Evolutionary conservation across 1,140 invertebrate genomes (phyloP).

Genomic region (Parapsyche elsis): DNA sequence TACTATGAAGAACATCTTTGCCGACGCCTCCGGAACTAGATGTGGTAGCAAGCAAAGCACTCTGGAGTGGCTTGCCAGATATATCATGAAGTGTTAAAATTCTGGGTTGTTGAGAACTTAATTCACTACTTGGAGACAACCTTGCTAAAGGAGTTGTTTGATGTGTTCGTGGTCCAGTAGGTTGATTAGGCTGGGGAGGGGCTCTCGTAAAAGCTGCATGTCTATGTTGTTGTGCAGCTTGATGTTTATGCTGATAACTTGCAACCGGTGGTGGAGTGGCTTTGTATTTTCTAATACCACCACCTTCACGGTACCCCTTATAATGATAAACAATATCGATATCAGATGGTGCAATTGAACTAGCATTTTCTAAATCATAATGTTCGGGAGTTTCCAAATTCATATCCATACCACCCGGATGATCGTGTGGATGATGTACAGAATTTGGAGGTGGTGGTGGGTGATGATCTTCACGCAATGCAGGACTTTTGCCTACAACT

Average conservation of each 20-base stretch:
- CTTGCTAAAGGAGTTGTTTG: conserved; percentile 91
- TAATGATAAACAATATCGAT: conserved; percentile 98
- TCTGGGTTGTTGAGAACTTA: conserved; percentile 89
- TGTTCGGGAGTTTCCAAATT: conserved; percentile 92
- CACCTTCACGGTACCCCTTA: conserved; percentile 87
- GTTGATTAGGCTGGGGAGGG: conserved; percentile 74
- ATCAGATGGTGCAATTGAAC: conserved; percentile 96
- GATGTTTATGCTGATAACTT: conserved; percentile 83
- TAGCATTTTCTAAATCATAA: conserved; percentile 97
- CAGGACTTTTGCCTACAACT: conserved; percentile 83
- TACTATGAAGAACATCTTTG: conserved; percentile 85
- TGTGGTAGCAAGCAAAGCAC: conserved; percentile 86
- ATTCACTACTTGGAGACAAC: conserved; percentile 90
- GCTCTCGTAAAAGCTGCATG: conserved; percentile 75
- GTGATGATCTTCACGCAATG: conserved; percentile 80
- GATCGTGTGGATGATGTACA: conserved; percentile 75
- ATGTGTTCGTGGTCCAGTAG: conserved; percentile 74
- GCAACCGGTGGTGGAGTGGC: conserved; percentile 79
- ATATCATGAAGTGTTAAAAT: conserved; percentile 94
- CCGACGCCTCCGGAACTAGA: conserved; percentile 86
- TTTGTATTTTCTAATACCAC: conserved; percentile 87
- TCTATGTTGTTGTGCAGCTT: conserved; percentile 75
- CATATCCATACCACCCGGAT: conserved; percentile 72
- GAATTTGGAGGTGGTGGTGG: conserved; percentile 74
- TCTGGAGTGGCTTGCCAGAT: conserved; percentile 90